phyloP scores from a whole-genome alignment of 2,797 vertebrate genomes.

The Amblyraja radiata region DNA sequence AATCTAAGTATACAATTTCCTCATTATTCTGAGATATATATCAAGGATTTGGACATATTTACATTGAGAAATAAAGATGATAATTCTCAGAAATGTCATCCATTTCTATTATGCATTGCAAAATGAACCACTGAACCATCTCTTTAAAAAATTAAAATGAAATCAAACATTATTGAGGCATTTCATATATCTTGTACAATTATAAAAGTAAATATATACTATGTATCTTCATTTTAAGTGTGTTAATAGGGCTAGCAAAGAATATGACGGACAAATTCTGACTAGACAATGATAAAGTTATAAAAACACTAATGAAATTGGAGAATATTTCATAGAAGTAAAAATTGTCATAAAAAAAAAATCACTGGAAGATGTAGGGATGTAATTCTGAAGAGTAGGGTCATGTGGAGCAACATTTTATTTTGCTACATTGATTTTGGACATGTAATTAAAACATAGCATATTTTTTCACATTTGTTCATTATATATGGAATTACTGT shows the following conservation, averaged over 20 bases:
- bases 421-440: neutral
- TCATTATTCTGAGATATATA: neutral
- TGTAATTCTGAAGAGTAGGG: neutral
- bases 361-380: neutral
- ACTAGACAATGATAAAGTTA: neutral
- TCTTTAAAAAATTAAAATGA: slow-evolving; percentile 24
- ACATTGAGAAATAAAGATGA: neutral
- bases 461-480: neutral
- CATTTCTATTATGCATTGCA: neutral
- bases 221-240: slow-evolving; percentile 5
- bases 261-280: neutral
- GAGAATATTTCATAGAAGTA: neutral
- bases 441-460: neutral
- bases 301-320: neutral
- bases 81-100: neutral
- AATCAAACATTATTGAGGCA: slow-evolving; percentile 38
- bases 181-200: slow-evolving; percentile 9
- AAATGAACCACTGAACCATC: slow-evolving; percentile 13
- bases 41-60: neutral
- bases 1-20: neutral
- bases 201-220: slow-evolving; percentile 13
- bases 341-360: neutral
- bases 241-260: neutral
- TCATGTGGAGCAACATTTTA: neutral
- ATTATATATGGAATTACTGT: slow-evolving; percentile 11